Base-by-base conservation (phyloP, 2,113 vertebrate species). In the Orientallactaga bullata region DNA sequence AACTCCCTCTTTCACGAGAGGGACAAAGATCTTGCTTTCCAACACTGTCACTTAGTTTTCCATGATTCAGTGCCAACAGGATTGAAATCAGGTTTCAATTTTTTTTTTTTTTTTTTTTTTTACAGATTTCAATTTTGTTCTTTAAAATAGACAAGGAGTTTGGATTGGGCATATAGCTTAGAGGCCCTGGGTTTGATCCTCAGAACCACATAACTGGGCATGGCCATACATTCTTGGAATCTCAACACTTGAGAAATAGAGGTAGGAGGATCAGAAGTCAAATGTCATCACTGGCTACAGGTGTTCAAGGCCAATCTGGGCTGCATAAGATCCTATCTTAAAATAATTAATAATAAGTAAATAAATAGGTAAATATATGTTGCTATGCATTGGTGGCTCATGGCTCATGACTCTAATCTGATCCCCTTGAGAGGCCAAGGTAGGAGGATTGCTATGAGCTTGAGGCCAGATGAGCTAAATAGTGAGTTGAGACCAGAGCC, bases 51-150 rank as follows among this genome's bases (percentile, higher is more conserved):
- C 39, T 61, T 79, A 30, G 18, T 77, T 88, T 74, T 15, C 37
- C 26, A 20, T 39, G 42, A 80, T 37, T 16, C 51, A 2, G 17
- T 47, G 35, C 7, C 63, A 37, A 81, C 88, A 28, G 74, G 30
- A 77, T n/a, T n/a, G 2, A 23, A 77, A 78, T 88, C 28, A 35
- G n/a, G 26, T 18, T 77, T 89, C 17, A 28, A 30, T 90, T 76
- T n/a, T 95, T 39, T 39, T 51, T 21, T 89, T 91, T 77, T 68
- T 85, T 86, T 8, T 18, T 95, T 51, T n/a, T n/a, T n/a, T n/a
- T n/a, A n/a, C n/a, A n/a, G n/a, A n/a, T n/a, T n/a, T n/a, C n/a
- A n/a, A n/a, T 80, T 80, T 8, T 39, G 35, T 24, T 24, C 17
- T 42, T 24, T 20, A 37, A 32, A 9, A 28, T 30, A 61, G 65